phyloP scores from a whole-genome alignment of 30 jellyfish, hydroid and myxozoan species.

The Chrysaora quinquecirrha region DNA sequence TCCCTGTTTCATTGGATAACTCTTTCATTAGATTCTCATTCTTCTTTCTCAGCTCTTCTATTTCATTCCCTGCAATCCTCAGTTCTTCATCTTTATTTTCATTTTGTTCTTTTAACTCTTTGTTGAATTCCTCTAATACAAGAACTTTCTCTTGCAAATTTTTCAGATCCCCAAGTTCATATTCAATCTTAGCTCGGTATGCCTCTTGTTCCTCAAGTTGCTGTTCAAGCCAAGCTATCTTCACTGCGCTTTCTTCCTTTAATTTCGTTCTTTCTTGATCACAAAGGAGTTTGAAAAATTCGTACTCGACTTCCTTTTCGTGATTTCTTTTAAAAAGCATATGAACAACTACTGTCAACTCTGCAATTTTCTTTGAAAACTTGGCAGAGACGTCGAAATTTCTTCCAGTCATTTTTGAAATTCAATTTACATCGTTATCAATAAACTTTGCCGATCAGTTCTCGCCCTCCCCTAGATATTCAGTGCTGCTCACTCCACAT shows the following conservation, averaged over 20 bases:
- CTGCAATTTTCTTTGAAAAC: constrained; percentile 73
- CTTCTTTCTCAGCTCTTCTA: constrained; percentile 1
- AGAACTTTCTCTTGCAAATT: constrained; percentile 19
- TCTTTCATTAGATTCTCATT: neutral
- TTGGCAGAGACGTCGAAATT: constrained; percentile 5
- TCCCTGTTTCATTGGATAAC: neutral
- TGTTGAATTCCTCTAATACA: constrained; percentile 4
- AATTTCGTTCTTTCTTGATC: constrained; percentile 36
- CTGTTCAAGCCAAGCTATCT: constrained; percentile 55
- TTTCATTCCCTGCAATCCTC: constrained; percentile 31
- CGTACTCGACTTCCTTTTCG: constrained; percentile 72
- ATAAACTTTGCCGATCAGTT: too few relatives aligned
- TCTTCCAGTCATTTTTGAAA: neutral
- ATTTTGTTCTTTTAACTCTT: constrained; percentile 14
- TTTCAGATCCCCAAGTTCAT: constrained; percentile 34
- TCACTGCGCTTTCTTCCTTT: neutral
- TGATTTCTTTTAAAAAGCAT: constrained; percentile 70
- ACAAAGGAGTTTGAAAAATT: constrained; percentile 13
- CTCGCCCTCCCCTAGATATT: too few relatives aligned
- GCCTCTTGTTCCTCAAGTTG: constrained; percentile 61
- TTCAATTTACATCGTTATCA: too few relatives aligned
- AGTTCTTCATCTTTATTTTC: constrained; percentile 31
- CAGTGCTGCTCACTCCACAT: too few relatives aligned
- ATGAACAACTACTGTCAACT: constrained; percentile 71
- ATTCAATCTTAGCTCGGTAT: constrained; percentile 52